Conservation (phyloP, 2,888 invertebrate genomes). For the Lithosia quadra region DNA sequence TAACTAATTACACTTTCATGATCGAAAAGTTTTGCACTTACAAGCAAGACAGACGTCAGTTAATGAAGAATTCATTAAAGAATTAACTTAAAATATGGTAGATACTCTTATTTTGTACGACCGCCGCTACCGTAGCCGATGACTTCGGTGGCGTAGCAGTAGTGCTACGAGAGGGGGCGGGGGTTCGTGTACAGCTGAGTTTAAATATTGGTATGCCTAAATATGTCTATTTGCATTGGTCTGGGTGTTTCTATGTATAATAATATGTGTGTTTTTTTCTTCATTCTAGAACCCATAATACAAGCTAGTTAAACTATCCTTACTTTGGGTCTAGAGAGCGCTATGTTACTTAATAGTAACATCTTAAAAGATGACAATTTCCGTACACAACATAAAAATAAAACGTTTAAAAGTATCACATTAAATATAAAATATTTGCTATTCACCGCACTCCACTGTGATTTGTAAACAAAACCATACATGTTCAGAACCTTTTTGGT, state of each 20-base stretch:
- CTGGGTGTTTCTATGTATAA: too few species aligned
- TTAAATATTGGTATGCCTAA: too few species aligned
- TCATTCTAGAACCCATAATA: too few species aligned
- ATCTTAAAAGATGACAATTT: neutral
- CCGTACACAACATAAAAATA: neutral
- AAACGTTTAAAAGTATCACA: neutral
- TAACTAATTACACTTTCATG: conserved; percentile 52
- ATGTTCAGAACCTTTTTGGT: conserved; percentile 2
- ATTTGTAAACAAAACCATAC: neutral
- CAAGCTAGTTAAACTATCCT: too few species aligned
- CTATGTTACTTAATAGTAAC: too few species aligned
- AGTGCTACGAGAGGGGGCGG: too few species aligned
- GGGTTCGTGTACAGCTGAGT: too few species aligned
- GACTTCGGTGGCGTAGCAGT: too few species aligned
- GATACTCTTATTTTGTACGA: neutral
- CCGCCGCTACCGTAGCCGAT: too few species aligned
- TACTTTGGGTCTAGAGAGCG: too few species aligned
- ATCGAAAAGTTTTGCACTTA: conserved; percentile 38
- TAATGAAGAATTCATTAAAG: neutral
- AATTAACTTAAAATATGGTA: neutral
- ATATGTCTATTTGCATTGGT: too few species aligned
- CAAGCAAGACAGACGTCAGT: conserved; percentile 23
- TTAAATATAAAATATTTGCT: neutral
- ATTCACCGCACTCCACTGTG: neutral
- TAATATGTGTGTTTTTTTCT: too few species aligned